phyloP scores from a whole-genome alignment of 2,888 invertebrate species.

The Lomographa bimaculata region DNA sequence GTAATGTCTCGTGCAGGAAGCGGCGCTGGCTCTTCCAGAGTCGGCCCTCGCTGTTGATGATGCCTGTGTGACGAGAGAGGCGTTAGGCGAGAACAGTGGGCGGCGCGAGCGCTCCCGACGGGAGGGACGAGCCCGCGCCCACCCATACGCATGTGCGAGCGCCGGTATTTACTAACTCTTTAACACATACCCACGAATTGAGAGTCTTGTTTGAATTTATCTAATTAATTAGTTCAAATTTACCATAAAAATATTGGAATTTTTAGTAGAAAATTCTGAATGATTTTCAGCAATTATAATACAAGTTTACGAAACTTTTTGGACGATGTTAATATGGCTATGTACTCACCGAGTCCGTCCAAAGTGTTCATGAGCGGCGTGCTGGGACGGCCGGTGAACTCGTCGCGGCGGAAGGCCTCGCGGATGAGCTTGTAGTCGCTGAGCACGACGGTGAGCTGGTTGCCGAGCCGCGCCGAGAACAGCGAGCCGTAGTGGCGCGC shows the following conservation, averaged over 20 bases:
- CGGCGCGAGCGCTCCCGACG: constrained; percentile 53
- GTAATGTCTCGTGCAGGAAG: constrained; percentile 93
- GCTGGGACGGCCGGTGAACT: constrained; percentile 94
- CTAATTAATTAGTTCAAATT: no score
- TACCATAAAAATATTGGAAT: no score
- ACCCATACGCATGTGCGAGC: constrained; percentile 56
- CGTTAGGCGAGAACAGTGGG: constrained; percentile 60
- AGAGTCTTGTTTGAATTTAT: background rate
- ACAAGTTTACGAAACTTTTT: background rate
- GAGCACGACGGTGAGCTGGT: constrained; percentile 92
- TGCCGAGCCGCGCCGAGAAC: constrained; percentile 92
- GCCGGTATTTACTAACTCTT: constrained; percentile 25
- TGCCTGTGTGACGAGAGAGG: constrained; percentile 85
- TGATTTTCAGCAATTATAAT: no score
- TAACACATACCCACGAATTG: constrained; percentile 3
- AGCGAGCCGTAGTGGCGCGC: constrained; percentile 91
- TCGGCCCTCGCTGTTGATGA: constrained; percentile 94
- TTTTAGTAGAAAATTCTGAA: no score
- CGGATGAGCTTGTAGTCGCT: constrained; percentile 94
- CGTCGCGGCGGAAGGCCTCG: constrained; percentile 93
- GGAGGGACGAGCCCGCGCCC: constrained; percentile 48
- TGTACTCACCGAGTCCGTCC: constrained; percentile 94
- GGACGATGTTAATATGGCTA: background rate
- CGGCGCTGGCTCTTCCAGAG: constrained; percentile 95
- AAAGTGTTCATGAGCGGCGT: constrained; percentile 93